phyloP scores from a whole-genome alignment of 2,113 vertebrate genomes.

The Aythya baeri region DNA sequence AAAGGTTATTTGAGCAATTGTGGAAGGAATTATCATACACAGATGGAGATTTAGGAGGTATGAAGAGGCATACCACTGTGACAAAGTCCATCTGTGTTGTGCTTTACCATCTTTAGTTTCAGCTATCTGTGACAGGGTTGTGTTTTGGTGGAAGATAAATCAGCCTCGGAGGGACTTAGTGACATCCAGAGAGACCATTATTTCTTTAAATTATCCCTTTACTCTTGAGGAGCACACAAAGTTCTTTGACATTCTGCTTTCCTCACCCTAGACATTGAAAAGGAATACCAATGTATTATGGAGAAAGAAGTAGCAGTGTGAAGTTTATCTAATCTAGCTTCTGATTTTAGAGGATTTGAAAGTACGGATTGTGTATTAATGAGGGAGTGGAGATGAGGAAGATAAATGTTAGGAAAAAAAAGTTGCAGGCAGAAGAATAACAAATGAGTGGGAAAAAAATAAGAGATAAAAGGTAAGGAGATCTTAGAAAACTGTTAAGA shows the following conservation, averaged over 20 bases:
- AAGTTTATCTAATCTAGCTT: background rate
- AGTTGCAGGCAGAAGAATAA: background rate
- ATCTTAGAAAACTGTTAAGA: background rate
- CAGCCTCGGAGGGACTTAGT: background rate
- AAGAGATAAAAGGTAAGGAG: background rate
- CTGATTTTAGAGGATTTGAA: background rate
- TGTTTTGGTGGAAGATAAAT: background rate
- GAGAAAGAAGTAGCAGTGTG: background rate
- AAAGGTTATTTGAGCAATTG: background rate
- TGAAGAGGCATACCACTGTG: background rate
- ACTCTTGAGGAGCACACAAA: background rate
- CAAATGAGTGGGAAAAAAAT: background rate
- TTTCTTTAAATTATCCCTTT: background rate
- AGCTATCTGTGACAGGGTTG: background rate
- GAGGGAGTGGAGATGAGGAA: background rate
- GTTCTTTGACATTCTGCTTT: background rate
- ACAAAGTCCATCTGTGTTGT: background rate
- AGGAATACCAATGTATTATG: background rate
- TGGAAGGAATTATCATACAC: background rate
- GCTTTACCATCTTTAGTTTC: background rate
- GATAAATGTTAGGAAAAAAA: background rate
- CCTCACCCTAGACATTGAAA: background rate
- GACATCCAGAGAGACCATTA: background rate
- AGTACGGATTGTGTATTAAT: background rate
- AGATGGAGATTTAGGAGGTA: background rate